Base-by-base conservation (phyloP, 2,888 invertebrate genomes). In the Acleris cristana region DNA sequence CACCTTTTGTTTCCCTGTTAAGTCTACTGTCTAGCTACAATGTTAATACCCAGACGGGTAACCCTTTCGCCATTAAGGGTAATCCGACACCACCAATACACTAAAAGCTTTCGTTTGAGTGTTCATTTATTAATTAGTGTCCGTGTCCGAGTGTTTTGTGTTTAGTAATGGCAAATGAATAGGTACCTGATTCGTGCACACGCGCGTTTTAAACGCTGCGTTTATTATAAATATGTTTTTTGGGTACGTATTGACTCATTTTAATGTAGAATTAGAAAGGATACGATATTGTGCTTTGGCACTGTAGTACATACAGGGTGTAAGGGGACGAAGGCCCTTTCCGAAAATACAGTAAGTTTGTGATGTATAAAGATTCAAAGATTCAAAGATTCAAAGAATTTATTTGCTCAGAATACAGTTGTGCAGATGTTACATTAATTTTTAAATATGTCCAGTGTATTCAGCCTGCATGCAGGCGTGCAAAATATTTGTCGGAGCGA, bases 1-100 rank as follows among this genome's bases (percentile, higher is more conserved):
- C 70, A 69, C 72, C 71, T 70, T 73, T 73, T 73, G 71, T 75
- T 72, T 72, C 69, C 40, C 40, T 14, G 40, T 40, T 40, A 40
- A 40, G 40, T 64, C 57, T 68, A 65, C 64, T 64, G 65, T 70
- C 73, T 65, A 71, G 78, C 75, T 75, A 67, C 69, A 71, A 67
- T 53, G 69, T 71, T 72, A 26, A 51, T 58, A 45, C 48, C 19
- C 57, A 26, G 48, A 49, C 51, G 51, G 55, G 56, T 76, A 83
- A 83, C 85, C 87, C 85, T 84, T 85, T 79, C 72, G 64, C 70
- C 85, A 86, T 88, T 88, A 86, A 79, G 64, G 59, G 85, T 79
- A 87, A 88, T 79, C 76, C 73, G 76, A 88, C 77, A 84, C 87
- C 78, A 58, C 73, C 76, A 81, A 82, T 82, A 81, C 78, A 77